Conservation (phyloP, 2,113 vertebrate genomes). For the Macquaria ambigua region DNA sequence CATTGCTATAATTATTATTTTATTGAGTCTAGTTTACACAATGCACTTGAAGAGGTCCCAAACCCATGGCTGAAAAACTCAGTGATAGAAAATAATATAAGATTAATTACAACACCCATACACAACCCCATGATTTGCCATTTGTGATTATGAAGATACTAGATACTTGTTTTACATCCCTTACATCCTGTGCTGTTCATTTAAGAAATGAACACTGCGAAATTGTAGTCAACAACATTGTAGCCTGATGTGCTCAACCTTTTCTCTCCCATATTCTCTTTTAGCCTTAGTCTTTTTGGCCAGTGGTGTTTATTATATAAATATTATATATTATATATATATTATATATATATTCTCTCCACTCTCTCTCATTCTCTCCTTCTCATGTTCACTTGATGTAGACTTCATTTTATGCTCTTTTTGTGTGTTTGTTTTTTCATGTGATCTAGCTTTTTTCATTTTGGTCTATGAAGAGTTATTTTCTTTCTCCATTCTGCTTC, state of each 20-base stretch:
- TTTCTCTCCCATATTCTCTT: not conserved
- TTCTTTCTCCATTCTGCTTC: not conserved
- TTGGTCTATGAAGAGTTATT: not conserved
- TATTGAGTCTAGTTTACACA: not conserved
- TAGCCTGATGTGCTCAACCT: not conserved
- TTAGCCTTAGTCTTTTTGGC: not conserved
- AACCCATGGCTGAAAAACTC: not conserved
- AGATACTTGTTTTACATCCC: not conserved
- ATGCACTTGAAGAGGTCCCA: not conserved
- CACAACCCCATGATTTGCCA: not conserved
- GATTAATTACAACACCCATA: not conserved
- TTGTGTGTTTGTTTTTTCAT: not conserved
- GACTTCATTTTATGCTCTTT: not conserved
- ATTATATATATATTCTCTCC: no score
- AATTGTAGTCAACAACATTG: not conserved
- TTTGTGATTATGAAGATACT: not conserved
- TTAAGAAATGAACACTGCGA: not conserved
- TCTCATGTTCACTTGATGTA: not conserved
- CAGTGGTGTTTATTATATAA: not conserved
- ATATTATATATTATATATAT: no score
- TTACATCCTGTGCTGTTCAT: not conserved
- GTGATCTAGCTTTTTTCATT: not conserved
- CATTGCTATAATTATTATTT: constrained; percentile 9
- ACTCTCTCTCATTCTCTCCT: not conserved
- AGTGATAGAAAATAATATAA: not conserved